Evolutionary conservation across 2,888 invertebrate species (phyloP), one percentile per base, ranked within the genome.

Genomic region (Phasia obesa): DNA sequence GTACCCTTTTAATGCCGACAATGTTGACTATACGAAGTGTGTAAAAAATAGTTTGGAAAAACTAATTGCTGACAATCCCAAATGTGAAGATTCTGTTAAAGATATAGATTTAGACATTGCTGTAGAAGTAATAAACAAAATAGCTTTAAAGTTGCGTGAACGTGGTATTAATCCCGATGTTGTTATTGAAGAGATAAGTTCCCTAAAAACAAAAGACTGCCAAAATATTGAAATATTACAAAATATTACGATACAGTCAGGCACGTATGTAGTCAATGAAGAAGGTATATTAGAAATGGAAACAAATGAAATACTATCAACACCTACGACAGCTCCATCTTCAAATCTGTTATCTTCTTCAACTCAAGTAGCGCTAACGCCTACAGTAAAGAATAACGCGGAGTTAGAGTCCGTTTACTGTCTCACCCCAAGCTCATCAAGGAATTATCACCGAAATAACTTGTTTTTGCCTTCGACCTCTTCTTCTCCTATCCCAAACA

Each of bases 21-120:
- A 51, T 11, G 62, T 84, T 4, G 71, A 65, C 42, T 83, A 42
- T 31, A 65, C 74, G 1, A 83, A 85, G 49, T 79, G 85, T 27
- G 77, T 85, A 3, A 65, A 55, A 49, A 84, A 77, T 42, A 27
- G 31, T 13, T 75, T 31, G 13, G 59, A 55, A 17, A n/a, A n/a
- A n/a, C n/a, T n/a, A n/a, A n/a, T n/a, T n/a, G n/a, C n/a, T n/a
- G n/a, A n/a, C n/a, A n/a, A n/a, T n/a, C n/a, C n/a, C n/a, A n/a
- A n/a, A n/a, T n/a, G n/a, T n/a, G n/a, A n/a, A n/a, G n/a, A n/a
- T n/a, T n/a, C n/a, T n/a, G n/a, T n/a, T n/a, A n/a, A n/a, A n/a
- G n/a, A n/a, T n/a, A n/a, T n/a, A n/a, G 51, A 67, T 38, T 80
- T 67, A 44, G 64, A 69, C n/a, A 49, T 55, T 70, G 81, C 62